These are phyloP conservation scores for Tribolium freemani DNA, from an alignment of 2,888 invertebrate genomes.

Conservation along the genomic window DNA sequence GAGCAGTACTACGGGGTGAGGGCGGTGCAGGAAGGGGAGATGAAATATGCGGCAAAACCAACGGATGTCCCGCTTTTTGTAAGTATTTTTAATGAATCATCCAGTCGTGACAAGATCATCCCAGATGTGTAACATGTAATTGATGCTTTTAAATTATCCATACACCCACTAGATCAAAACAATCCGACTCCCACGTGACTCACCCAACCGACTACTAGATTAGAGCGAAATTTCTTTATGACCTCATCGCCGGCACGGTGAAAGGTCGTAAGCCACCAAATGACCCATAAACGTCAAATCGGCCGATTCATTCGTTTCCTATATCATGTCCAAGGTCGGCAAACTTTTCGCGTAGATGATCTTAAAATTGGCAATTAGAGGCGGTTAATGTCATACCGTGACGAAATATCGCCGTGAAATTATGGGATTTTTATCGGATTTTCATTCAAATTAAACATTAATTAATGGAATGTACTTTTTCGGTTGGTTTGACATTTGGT, in stretches of 20 bases:
- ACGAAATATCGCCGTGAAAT: constrained; percentile 23
- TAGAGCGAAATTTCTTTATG: not conserved
- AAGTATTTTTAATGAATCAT: constrained; percentile 51
- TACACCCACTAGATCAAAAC: not conserved
- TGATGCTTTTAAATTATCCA: not conserved
- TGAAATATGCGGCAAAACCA: constrained; percentile 59
- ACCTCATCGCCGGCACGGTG: not conserved
- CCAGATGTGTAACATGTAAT: not conserved
- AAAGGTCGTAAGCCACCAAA: constrained; percentile 3
- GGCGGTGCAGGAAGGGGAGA: constrained; percentile 57
- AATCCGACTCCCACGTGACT: not conserved
- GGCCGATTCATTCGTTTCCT: not conserved
- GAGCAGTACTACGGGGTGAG: constrained; percentile 74
- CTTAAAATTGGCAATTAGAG: constrained; percentile 11
- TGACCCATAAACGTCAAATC: constrained; percentile 13
- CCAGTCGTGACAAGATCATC: not conserved
- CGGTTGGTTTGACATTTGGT: constrained; percentile 16
- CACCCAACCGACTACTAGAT: not conserved
- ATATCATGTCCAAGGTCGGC: not conserved
- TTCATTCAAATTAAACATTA: constrained; percentile 23
- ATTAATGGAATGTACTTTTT: constrained; percentile 12
- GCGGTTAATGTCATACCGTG: constrained; percentile 13
- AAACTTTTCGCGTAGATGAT: not conserved
- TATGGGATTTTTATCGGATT: constrained; percentile 17
- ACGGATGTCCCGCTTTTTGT: constrained; percentile 66